phyloP scores from a whole-genome alignment of 1,140 invertebrate genomes.

The Odontomachus brunneus region DNA sequence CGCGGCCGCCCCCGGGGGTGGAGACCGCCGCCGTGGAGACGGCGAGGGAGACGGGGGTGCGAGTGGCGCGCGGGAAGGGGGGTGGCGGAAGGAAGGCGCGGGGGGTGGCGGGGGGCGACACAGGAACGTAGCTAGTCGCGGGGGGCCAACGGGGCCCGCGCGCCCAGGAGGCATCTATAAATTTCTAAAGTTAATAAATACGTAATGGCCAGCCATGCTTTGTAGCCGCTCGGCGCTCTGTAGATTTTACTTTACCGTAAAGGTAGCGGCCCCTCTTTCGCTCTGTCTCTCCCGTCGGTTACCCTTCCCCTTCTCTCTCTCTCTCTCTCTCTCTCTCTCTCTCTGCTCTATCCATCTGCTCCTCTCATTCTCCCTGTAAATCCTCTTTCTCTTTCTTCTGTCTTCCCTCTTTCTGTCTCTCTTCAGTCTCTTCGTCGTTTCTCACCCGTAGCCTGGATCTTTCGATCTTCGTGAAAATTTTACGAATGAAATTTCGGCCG shows the following conservation, averaged over 20 bases:
- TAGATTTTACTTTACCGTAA: constrained; percentile 81
- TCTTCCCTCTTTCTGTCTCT: constrained; percentile 23
- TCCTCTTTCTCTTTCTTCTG: background rate
- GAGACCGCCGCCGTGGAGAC: constrained; percentile 70
- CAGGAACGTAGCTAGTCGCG: constrained; percentile 70
- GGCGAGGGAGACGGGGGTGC: constrained; percentile 58
- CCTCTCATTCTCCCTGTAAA: constrained; percentile 1
- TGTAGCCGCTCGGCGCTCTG: constrained; percentile 80
- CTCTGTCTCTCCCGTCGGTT: constrained; percentile 48
- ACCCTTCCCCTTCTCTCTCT: background rate
- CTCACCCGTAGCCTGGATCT: constrained; percentile 50
- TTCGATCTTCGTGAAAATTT: constrained; percentile 74
- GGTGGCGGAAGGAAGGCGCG: constrained; percentile 69
- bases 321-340: background rate
- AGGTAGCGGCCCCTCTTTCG: constrained; percentile 73
- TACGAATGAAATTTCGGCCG: constrained; percentile 71
- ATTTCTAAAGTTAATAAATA: constrained; percentile 86
- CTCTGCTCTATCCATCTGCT: background rate
- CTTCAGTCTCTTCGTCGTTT: constrained; percentile 6
- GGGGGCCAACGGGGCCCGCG: constrained; percentile 76
- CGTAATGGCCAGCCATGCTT: constrained; percentile 85
- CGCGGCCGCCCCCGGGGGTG: constrained; percentile 71
- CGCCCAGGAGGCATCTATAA: constrained; percentile 85
- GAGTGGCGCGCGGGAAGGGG: constrained; percentile 50
- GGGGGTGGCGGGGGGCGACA: constrained; percentile 66